phyloP scores from a whole-genome alignment of 2,888 invertebrate species.

The Nephrotoma appendiculata region DNA sequence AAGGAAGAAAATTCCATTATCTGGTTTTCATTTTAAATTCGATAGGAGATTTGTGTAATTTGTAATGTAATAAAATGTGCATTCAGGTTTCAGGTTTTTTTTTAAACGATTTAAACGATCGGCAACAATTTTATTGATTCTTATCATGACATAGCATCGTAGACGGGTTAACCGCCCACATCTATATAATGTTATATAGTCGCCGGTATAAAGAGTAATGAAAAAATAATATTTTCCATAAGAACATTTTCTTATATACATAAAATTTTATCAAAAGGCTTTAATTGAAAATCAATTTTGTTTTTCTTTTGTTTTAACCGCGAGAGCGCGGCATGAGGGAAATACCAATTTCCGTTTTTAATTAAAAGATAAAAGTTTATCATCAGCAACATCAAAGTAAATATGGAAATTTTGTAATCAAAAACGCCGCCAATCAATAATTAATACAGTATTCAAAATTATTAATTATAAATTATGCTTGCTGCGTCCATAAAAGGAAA shows the following conservation, averaged over 20 bases:
- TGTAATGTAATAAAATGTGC: neutral
- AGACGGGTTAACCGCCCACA: too few species aligned
- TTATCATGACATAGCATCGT: neutral
- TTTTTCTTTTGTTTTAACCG: neutral
- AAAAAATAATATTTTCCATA: neutral
- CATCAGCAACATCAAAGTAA: neutral
- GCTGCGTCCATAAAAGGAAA: neutral
- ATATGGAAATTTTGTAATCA: neutral
- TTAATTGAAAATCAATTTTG: neutral
- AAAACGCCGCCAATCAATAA: neutral
- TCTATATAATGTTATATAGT: neutral
- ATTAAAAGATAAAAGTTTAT: neutral
- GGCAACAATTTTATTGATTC: neutral
- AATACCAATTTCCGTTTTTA: neutral
- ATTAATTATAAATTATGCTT: neutral
- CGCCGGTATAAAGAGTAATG: neutral
- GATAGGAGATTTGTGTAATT: neutral
- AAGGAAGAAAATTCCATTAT: neutral
- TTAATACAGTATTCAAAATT: neutral
- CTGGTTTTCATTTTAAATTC: neutral
- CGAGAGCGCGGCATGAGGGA: neutral
- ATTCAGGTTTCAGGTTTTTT: neutral
- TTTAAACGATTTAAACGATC: neutral
- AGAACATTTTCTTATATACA: neutral
- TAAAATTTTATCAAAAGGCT: neutral